Evolutionary conservation across 1,140 invertebrate species (phyloP).

Genomic region (Dysdera silvatica): DNA sequence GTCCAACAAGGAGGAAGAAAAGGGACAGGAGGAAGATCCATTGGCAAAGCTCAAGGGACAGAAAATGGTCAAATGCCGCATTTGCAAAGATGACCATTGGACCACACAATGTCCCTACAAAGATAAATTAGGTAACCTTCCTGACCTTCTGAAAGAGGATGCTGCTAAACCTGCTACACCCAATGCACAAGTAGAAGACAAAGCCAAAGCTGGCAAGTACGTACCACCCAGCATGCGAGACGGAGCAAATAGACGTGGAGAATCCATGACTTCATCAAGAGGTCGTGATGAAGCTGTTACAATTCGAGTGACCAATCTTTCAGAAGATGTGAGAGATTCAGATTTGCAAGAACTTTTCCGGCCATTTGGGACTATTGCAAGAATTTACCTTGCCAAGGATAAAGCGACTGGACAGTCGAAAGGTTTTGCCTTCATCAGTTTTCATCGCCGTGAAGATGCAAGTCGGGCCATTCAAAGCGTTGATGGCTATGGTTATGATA

Average conservation of each 20-base stretch:
- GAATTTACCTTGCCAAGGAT: constrained; percentile 83
- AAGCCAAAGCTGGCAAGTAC: constrained; percentile 47
- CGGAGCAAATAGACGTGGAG: constrained; percentile 60
- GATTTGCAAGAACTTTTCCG: constrained; percentile 94
- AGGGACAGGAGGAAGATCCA: constrained; percentile 73
- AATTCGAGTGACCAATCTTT: constrained; percentile 93
- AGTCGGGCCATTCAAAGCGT: constrained; percentile 79
- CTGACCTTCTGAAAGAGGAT: constrained; percentile 50
- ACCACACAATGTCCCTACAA: constrained; percentile 95
- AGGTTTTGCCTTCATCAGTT: constrained; percentile 93
- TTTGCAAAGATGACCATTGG: constrained; percentile 95
- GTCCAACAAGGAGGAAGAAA: constrained; percentile 54
- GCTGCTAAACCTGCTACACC: constrained; percentile 31
- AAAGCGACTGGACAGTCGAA: constrained; percentile 51
- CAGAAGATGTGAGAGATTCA: constrained; percentile 86
- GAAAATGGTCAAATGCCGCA: constrained; percentile 83
- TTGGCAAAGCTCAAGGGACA: constrained; percentile 65
- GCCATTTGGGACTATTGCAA: constrained; percentile 75
- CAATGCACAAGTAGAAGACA: constrained; percentile 33
- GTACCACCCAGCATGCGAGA: constrained; percentile 81
- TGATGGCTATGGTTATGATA: constrained; percentile 95
- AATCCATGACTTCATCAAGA: constrained; percentile 52
- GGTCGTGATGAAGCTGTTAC: constrained; percentile 65
- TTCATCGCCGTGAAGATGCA: constrained; percentile 79
- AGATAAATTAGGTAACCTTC: constrained; percentile 55